Percentiles rank a stretch among this genome's conserved stretches.
These are phyloP conservation scores for Micrasema minimum DNA, from an alignment of 1,140 invertebrate genomes.

Conservation along the genomic window DNA sequence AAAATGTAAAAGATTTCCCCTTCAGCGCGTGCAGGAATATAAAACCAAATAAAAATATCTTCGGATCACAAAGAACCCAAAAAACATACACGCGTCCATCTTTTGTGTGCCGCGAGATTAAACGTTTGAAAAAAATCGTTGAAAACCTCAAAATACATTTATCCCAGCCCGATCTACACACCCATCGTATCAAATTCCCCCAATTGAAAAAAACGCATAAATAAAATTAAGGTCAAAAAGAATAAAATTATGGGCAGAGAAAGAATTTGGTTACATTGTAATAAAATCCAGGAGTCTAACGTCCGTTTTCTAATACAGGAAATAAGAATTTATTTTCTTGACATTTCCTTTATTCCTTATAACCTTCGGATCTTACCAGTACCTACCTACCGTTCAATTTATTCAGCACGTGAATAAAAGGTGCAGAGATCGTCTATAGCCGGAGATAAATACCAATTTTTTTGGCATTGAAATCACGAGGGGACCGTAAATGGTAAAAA, in stretches of 20 bases:
- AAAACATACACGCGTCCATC: conserved; percentile 39
- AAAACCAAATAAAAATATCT: conserved; percentile 41
- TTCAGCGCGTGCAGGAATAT: conserved; percentile 19
- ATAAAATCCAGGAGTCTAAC: conserved; percentile 40
- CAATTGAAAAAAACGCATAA: conserved; percentile 35
- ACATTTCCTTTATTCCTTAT: conserved; percentile 39
- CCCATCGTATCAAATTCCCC: conserved; percentile 46
- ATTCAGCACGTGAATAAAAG: conserved; percentile 36
- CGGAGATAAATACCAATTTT: conserved; percentile 44
- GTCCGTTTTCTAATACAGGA: conserved; percentile 36
- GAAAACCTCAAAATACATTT: conserved; percentile 38
- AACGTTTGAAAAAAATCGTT: conserved; percentile 37
- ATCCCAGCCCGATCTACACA: conserved; percentile 18
- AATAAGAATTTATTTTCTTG: conserved; percentile 46
- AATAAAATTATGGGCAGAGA: conserved; percentile 40
- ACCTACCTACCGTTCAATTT: conserved; percentile 1
- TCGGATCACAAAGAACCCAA: conserved; percentile 42
- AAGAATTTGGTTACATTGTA: conserved; percentile 45
- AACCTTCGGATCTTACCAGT: conserved; percentile 2
- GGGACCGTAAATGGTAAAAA: conserved; percentile 46
- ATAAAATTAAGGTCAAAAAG: conserved; percentile 45
- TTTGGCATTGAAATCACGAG: conserved; percentile 32
- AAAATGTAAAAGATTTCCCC: conserved; percentile 2
- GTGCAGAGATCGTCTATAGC: conserved; percentile 45
- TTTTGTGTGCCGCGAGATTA: conserved; percentile 44